phyloP scores from a whole-genome alignment of 1,140 invertebrate species.

The Brachionus angularis region DNA sequence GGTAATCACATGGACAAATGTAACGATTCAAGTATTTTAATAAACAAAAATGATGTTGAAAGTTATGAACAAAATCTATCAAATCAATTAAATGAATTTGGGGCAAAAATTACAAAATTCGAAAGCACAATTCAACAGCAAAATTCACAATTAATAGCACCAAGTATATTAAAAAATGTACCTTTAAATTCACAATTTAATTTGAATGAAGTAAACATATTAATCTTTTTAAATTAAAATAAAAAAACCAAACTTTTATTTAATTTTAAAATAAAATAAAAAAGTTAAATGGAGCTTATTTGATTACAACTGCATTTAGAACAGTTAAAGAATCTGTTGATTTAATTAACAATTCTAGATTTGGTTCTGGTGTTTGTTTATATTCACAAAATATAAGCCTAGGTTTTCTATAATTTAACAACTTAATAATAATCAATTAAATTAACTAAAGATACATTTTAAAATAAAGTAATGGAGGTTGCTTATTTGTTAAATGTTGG shows the following conservation, averaged over 20 bases:
- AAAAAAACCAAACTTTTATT: neutral
- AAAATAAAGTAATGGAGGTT: slow-evolving; percentile 61
- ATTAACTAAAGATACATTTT: no score
- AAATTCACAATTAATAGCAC: neutral
- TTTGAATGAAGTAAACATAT: slow-evolving; percentile 4
- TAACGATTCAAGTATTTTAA: slow-evolving; percentile 57
- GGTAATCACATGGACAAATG: slow-evolving; percentile 60
- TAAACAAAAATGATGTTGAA: slow-evolving; percentile 52
- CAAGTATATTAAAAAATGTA: slow-evolving; percentile 3
- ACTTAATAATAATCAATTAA: no score
- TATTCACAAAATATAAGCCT: slow-evolving; percentile 64
- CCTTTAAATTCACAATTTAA: slow-evolving; percentile 43
- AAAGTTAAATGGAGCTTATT: slow-evolving; percentile 58
- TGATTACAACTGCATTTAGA: slow-evolving; percentile 62
- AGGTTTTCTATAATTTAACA: no score
- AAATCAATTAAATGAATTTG: slow-evolving; percentile 49
- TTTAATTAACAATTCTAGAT: slow-evolving; percentile 62
- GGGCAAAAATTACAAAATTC: neutral
- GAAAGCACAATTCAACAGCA: neutral
- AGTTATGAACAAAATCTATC: slow-evolving; percentile 51
- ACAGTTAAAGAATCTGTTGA: slow-evolving; percentile 64
- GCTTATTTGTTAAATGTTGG: slow-evolving; percentile 60
- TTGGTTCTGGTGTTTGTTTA: slow-evolving; percentile 61
- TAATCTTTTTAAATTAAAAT: slow-evolving; percentile 1
- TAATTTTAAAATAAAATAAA: no score